phyloP scores from a whole-genome alignment of 2,797 vertebrate species.

The Rhincodon typus region DNA sequence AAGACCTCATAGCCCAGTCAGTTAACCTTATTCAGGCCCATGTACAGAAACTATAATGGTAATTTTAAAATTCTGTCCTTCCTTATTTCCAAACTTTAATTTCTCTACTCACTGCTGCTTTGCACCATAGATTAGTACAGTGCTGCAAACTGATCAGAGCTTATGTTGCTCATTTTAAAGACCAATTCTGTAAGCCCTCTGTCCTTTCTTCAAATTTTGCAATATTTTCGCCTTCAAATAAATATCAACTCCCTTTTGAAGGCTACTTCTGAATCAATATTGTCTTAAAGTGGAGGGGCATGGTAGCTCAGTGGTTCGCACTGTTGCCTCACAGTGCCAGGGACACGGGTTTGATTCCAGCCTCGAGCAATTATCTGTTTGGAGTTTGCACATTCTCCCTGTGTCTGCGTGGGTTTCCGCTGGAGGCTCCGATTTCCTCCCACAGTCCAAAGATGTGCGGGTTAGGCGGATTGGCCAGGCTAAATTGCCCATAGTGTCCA shows the following conservation, averaged over 20 bases:
- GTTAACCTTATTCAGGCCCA: not conserved
- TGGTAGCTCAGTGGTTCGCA: too few relatives aligned
- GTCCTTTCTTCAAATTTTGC: not conserved
- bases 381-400: too few relatives aligned
- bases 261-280: not conserved
- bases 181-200: not conserved
- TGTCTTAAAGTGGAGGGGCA: too few relatives aligned
- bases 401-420: too few relatives aligned
- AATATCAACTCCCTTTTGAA: not conserved
- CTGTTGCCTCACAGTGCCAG: too few relatives aligned
- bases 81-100: not conserved
- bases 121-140: not conserved
- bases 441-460: too few relatives aligned
- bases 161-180: not conserved
- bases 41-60: not conserved
- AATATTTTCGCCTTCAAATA: not conserved
- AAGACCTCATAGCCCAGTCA: not conserved
- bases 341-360: too few relatives aligned
- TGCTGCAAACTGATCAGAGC: not conserved
- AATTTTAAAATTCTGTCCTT: not conserved
- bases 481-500: too few relatives aligned
- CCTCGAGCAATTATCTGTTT: too few relatives aligned
- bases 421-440: too few relatives aligned
- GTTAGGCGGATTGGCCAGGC: too few relatives aligned
- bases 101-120: not conserved